Conservation (phyloP, 2,888 invertebrate species). For the Epirrita christyi region DNA sequence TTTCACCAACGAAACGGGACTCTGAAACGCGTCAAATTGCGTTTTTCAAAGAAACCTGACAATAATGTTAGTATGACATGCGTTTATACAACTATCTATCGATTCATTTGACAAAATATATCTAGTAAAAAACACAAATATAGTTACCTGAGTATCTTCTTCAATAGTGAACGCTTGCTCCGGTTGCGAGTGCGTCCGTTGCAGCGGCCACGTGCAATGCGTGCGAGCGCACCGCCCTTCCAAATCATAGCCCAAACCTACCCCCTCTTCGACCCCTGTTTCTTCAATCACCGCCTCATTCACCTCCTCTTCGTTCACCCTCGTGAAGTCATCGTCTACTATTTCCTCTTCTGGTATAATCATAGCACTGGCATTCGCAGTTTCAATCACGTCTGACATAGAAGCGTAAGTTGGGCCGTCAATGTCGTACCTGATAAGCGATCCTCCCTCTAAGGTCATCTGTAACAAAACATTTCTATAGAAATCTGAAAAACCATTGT, state of each 20-base stretch:
- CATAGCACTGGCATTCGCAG: slow-evolving; percentile 17
- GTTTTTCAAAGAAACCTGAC: too few species aligned
- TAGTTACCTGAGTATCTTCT: slow-evolving; percentile 55
- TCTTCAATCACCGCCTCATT: neutral
- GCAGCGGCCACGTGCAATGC: slow-evolving; percentile 78
- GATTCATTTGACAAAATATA: too few species aligned
- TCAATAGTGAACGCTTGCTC: slow-evolving; percentile 44
- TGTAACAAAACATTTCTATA: slow-evolving; percentile 3
- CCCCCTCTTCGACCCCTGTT: neutral
- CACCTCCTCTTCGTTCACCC: neutral
- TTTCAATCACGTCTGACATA: slow-evolving; percentile 16
- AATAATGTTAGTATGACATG: too few species aligned
- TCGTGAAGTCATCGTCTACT: slow-evolving; percentile 6
- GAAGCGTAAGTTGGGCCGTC: neutral
- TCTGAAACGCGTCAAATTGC: too few species aligned
- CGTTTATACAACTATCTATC: too few species aligned
- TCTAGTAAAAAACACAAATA: too few species aligned
- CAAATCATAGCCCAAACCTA: slow-evolving; percentile 16
- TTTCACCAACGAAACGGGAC: too few species aligned
- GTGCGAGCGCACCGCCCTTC: slow-evolving; percentile 68
- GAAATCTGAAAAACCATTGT: too few species aligned
- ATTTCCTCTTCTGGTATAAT: slow-evolving; percentile 4
- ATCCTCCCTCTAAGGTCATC: slow-evolving; percentile 17
- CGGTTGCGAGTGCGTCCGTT: slow-evolving; percentile 32
- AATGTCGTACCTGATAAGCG: neutral